Evolutionary conservation across 2,113 vertebrate species (phyloP).

Genomic region (Psephotus haematonotus): DNA sequence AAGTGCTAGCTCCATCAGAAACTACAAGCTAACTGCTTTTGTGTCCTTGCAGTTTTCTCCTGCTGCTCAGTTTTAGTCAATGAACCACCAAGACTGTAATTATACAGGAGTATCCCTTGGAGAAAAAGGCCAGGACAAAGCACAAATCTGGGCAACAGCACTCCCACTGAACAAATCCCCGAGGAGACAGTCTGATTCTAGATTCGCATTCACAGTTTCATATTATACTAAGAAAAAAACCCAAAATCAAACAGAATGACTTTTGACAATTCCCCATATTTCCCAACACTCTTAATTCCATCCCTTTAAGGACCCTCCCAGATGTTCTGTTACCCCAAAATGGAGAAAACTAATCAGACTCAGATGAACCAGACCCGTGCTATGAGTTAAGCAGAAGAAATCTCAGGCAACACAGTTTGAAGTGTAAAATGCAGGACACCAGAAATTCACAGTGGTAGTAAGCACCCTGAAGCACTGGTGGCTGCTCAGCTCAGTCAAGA

Average conservation of each 20-base stretch:
- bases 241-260: neutral
- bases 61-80: neutral
- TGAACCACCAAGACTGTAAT: neutral
- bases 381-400: neutral
- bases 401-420: neutral
- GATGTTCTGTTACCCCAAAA: neutral
- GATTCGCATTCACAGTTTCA: neutral
- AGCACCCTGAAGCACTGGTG: neutral
- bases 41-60: neutral
- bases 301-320: neutral
- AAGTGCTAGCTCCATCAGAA: neutral
- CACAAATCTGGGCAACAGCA: neutral
- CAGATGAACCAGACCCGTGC: neutral
- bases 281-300: neutral
- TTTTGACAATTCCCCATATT: neutral
- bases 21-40: neutral
- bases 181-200: neutral
- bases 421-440: neutral
- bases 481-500: neutral
- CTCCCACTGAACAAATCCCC: neutral
- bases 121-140: conserved; percentile 19
- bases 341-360: neutral
- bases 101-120: neutral
- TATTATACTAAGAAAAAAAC: neutral
- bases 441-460: neutral